Evolutionary conservation across 2,888 invertebrate species (phyloP).

Genomic region (Erannis defoliaria): DNA sequence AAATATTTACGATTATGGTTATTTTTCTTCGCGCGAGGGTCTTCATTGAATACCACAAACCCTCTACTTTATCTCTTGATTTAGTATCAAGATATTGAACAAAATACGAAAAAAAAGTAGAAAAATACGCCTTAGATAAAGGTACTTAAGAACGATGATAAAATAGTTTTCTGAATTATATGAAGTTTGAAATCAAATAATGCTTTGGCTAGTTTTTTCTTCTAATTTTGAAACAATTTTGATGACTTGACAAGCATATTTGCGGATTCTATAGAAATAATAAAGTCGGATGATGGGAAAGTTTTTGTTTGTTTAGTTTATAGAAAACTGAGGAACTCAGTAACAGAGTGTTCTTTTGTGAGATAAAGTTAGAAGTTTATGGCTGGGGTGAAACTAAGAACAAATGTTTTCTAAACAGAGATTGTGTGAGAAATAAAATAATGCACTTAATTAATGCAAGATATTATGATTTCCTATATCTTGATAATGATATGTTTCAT

Average conservation of each 20-base stretch:
- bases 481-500: background rate
- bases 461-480: background rate
- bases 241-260: conserved; percentile 55
- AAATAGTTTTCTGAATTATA: conserved; percentile 3
- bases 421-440: conserved; percentile 3
- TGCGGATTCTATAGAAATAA: conserved; percentile 44
- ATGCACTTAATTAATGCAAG: background rate
- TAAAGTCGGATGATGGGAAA: conserved; percentile 29
- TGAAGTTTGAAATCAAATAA: conserved; percentile 1
- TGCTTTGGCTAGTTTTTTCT: conserved; percentile 44
- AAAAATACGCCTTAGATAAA: conserved; percentile 24
- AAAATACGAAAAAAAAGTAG: conserved; percentile 21
- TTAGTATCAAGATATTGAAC: conserved; percentile 56
- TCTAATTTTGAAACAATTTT: conserved; percentile 48
- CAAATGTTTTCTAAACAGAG: background rate
- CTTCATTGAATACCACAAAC: conserved; percentile 59
- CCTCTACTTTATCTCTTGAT: conserved; percentile 60
- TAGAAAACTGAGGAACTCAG: conserved; percentile 2
- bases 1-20: conserved; percentile 61
- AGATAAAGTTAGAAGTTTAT: background rate
- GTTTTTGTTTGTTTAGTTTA: conserved; percentile 33
- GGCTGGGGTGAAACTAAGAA: background rate
- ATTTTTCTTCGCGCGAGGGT: conserved; percentile 62
- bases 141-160: conserved; percentile 8
- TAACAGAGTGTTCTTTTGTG: conserved; percentile 5